Evolutionary conservation across 1,140 invertebrate genomes (phyloP), one percentile per base, ranked within the genome.

Genomic region (Panagrolaimus sp.): DNA sequence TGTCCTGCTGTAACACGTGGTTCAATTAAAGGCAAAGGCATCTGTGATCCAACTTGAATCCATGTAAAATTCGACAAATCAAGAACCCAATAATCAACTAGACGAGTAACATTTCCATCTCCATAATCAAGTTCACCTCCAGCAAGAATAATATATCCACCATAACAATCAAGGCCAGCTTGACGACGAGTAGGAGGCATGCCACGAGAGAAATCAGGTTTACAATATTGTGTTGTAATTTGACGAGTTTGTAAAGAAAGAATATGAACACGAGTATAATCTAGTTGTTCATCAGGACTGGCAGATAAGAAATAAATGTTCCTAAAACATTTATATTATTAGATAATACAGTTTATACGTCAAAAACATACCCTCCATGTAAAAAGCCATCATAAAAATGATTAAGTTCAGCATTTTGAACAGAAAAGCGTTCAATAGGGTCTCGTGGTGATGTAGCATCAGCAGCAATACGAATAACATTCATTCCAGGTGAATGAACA

Each of bases 361-460:
- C 31, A 70, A 61, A 8, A 44, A 13, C 69, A 16, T 68, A 81
- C 78, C 79, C 81, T 47, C 67, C 67, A 61, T 73, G 79, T 13
- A 82, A 51, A 71, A 82, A 82, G 63, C 81, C 80, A 72, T 82
- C 80, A 45, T 83, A 82, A 51, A 82, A 82, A 68, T 82, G 81
- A 23, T 65, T 71, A n/a, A 82, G 66, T 16, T 82, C 76, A 23
- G 76, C 78, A 25, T 79, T 77, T 9, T 74, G 69, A 4, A 82
- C 81, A 9, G 63, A 45, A 67, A 82, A 82, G 4, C 74, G 48
- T 20, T 81, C 70, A 3, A 73, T 72, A 16, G 80, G 81, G 23
- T 72, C 66, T 45, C 72, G 72, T 11, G 81, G 77, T 3, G 46
- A 44, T 9, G 44, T 65, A 7, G 74, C 74, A 27, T 75, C 73